Evolutionary conservation across 1,140 invertebrate genomes (phyloP).

Genomic region (Stegodyphus dumicola): DNA sequence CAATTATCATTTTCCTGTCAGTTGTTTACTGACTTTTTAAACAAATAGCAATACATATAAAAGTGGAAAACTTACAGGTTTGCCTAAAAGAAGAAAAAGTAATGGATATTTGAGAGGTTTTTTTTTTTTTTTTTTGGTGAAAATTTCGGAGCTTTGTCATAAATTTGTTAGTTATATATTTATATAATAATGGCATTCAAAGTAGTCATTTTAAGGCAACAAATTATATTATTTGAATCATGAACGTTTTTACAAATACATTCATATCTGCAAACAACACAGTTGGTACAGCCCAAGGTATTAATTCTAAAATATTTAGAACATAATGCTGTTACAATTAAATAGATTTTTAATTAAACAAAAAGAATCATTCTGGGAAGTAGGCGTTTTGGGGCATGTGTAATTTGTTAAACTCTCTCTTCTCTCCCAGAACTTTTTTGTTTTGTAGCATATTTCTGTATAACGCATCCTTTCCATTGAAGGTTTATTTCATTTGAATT

Average conservation of each 20-base stretch:
- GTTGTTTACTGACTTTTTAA: conserved; percentile 32
- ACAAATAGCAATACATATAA: conserved; percentile 49
- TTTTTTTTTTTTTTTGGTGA: neutral
- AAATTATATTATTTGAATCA: neutral
- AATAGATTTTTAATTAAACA: too few relatives aligned
- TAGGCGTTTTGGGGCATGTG: too few relatives aligned
- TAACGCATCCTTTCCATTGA: neutral
- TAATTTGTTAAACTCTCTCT: too few relatives aligned
- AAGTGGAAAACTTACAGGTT: neutral
- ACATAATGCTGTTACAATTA: too few relatives aligned
- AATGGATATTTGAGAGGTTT: neutral
- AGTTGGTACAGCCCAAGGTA: too few relatives aligned
- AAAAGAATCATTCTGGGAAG: too few relatives aligned
- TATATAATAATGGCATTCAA: conserved; percentile 40
- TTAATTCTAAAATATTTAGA: too few relatives aligned
- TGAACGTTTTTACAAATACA: too few relatives aligned
- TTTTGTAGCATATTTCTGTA: neutral
- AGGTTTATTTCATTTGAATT: neutral
- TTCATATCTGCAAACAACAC: too few relatives aligned
- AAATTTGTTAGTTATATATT: conserved; percentile 43
- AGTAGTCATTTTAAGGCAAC: conserved; percentile 36
- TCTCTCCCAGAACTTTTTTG: neutral
- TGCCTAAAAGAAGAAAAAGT: neutral
- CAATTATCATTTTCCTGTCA: conserved; percentile 17
- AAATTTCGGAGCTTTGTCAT: conserved; percentile 24